Evolutionary conservation across 2,797 vertebrate species (phyloP), one percentile per base, ranked within the genome.

Genomic region (Smutsia temminckii): DNA sequence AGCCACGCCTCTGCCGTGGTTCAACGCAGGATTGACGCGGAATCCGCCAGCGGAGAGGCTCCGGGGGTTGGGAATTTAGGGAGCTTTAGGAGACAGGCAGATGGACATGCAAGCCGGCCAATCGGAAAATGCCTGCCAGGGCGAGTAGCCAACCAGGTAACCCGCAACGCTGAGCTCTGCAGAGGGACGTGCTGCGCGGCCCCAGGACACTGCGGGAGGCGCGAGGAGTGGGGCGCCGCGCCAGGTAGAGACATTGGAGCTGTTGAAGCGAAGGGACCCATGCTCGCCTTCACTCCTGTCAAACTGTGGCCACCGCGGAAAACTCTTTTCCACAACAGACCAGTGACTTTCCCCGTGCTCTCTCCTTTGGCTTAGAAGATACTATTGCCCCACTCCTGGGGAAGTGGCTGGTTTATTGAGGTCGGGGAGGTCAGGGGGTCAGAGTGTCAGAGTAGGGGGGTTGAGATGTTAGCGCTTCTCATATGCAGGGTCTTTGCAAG

Each of bases 401-500:
- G 59, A 89, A 96, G 46, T 89, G 55, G 57, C 51, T 93, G 53
- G 16, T 97, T 97, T 97, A 97, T 97, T 96, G 92, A 94, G 51
- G 71, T 93, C 59, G 80, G 74, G 77, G 75, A 95, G 29, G 42
- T 72, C 16, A 81, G 42, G 37, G 74, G n/a, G n/a, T n/a, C n/a
- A n/a, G n/a, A n/a, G n/a, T n/a, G 32, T 86, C 69, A 93, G 72
- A 96, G 37, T 77, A 27, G 61, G 91, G 93, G 46, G 34, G 32
- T 68, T 46, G 64, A 86, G 8, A 32, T n/a, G 14, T 97, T 75
- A 97, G 42, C 14, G 66, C 14, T 85, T 64, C 57, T 89, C 10
- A 11, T 95, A 68, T 34, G 74, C 55, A 57, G 97, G 96, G 93
- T 98, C 98, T 95, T 72, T 63, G 93, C 98, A 98, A 66, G 63